phyloP scores from a whole-genome alignment of 2,888 invertebrate genomes.

The Clepsis dumicolana region DNA sequence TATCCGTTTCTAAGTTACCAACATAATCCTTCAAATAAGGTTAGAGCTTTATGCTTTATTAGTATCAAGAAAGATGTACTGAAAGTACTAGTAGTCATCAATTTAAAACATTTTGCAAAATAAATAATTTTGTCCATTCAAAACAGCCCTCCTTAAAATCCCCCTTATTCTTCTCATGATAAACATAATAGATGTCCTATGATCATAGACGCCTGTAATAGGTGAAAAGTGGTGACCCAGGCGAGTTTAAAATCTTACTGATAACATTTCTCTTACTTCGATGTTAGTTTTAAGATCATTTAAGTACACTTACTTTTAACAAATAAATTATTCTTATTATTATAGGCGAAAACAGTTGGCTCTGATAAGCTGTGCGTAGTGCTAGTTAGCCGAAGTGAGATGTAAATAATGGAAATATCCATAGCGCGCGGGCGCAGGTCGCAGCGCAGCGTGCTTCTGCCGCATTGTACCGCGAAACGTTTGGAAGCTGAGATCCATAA shows the following conservation, averaged over 20 bases:
- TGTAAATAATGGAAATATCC: slow-evolving; percentile 71
- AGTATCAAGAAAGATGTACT: too few species aligned
- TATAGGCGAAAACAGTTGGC: not conserved
- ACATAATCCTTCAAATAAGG: too few species aligned
- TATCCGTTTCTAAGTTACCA: too few species aligned
- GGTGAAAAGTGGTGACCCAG: too few species aligned
- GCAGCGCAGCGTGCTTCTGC: slow-evolving; percentile 56
- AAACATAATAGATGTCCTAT: too few species aligned
- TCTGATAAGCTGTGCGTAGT: slow-evolving; percentile 37
- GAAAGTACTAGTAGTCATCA: not conserved
- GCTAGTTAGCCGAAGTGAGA: slow-evolving; percentile 72
- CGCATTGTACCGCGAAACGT: slow-evolving; percentile 58
- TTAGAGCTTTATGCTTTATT: too few species aligned
- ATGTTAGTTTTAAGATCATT: too few species aligned
- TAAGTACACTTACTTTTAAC: too few species aligned
- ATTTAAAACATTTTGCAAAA: not conserved
- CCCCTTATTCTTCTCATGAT: not conserved
- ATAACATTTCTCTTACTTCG: too few species aligned
- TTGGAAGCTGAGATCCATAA: slow-evolving; percentile 18
- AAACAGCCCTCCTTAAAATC: not conserved
- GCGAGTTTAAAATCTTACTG: too few species aligned
- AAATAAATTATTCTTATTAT: too few species aligned
- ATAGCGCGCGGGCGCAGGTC: slow-evolving; percentile 60
- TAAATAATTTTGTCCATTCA: not conserved
- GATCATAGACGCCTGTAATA: too few species aligned